Conservation (phyloP, 2,888 invertebrate genomes). For the Maniola hyperantus region DNA sequence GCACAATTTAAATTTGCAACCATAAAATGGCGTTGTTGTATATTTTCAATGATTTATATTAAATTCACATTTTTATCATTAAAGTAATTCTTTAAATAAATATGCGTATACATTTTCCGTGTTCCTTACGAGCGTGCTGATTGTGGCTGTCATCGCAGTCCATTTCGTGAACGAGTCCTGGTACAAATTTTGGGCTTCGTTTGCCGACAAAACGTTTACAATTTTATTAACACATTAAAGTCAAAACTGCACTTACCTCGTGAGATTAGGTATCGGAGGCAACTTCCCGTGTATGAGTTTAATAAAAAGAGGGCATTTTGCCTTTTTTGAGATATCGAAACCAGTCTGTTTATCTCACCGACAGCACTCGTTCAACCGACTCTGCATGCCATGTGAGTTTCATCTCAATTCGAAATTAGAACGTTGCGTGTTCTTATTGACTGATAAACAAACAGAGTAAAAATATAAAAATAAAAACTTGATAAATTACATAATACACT, state of each 20-base stretch:
- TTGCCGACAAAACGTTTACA: constrained; percentile 77
- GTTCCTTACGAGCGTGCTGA: constrained; percentile 21
- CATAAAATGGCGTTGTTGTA: neutral
- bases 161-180: constrained; percentile 49
- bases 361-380: constrained; percentile 52
- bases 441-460: constrained; percentile 2
- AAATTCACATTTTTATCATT: constrained; percentile 1
- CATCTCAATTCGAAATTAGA: constrained; percentile 41
- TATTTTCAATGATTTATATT: neutral
- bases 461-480: neutral
- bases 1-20: constrained; percentile 5
- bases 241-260: constrained; percentile 79
- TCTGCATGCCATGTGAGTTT: constrained; percentile 51
- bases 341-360: constrained; percentile 74
- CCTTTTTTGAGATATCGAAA: constrained; percentile 72
- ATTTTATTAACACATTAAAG: constrained; percentile 82
- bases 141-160: constrained; percentile 23
- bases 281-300: constrained; percentile 72
- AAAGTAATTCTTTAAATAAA: constrained; percentile 16
- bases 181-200: constrained; percentile 54
- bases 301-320: constrained; percentile 58
- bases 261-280: constrained; percentile 70
- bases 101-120: constrained; percentile 13
- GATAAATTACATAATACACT: neutral
- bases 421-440: constrained; percentile 9